Evolutionary conservation across 2,113 vertebrate species (phyloP), one percentile per base, ranked within the genome.

Genomic region (Plecturocebus donacophilus): DNA sequence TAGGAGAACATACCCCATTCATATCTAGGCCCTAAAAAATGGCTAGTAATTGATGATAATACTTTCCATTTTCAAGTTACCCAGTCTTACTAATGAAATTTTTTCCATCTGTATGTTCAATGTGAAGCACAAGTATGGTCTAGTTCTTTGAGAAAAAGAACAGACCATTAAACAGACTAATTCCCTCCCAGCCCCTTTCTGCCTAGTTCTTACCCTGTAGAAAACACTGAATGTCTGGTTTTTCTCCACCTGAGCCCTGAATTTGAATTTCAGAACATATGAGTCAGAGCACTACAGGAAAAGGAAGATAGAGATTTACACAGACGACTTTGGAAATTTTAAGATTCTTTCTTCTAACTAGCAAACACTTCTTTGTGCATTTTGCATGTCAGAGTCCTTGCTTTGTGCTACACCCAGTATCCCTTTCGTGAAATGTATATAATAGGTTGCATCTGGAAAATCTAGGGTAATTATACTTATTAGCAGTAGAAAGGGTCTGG

Each of bases 201-300:
- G 17, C 16, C 27, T 35, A 47, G 73, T 91, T 95, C 66, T 88
- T 84, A 71, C 6, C 13, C n/a, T 56, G 2, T 2, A 77, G n/a
- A 47, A 66, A 85, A 71, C 20, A 3, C 35, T 64, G n/a, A 88
- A 20, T 70, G 45, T 80, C 32, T 82, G 47, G 87, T 73, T 73
- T 91, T 88, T 73, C 25, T 76, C 25, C 17, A 71, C 2, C 0
- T 61, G 40, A 32, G 47, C 0, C 12, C 30, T 54, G 12, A 13
- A 54, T 84, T 92, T 68, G 56, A 47, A 85, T 93, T 90, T 94
- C 68, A 93, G 61, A 56, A 25, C n/a, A 75, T 61, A 32, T 32
- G 12, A 3, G 32, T 80, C 70, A 95, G 56, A 92, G 40, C 16
- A 92, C 20, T 20, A 73, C 25, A 71, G 38, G 56, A 56, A 91